Conservation (phyloP, 2,797 vertebrate species). For the Gastrophryne carolinensis region DNA sequence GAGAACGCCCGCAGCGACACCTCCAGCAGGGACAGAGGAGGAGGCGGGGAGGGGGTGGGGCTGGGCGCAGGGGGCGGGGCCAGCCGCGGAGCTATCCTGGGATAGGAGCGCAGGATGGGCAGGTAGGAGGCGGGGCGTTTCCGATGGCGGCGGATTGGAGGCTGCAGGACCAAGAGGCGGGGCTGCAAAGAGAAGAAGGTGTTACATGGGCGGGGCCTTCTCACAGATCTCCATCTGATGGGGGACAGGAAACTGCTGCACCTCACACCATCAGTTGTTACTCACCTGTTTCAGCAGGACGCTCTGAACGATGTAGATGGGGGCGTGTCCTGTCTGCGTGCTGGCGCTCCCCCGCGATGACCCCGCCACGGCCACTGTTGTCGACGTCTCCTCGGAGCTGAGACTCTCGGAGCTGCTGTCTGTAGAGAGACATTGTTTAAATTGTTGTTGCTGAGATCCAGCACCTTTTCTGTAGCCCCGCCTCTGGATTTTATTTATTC, state of each 20-base stretch:
- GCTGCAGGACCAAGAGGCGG: neutral
- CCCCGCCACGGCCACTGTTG: neutral
- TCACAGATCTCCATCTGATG: no score
- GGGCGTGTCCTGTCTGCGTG: neutral
- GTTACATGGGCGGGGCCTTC: neutral
- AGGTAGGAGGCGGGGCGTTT: constrained; percentile 17
- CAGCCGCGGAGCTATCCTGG: constrained; percentile 19
- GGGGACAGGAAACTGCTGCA: no score
- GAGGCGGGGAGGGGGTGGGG: neutral
- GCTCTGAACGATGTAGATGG: constrained; percentile 40
- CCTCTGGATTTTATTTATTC: no score
- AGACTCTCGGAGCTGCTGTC: constrained; percentile 36
- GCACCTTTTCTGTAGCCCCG: no score
- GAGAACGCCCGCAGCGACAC: constrained; percentile 31
- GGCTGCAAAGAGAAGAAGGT: neutral
- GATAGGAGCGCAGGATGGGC: constrained; percentile 40
- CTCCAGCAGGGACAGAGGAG: neutral
- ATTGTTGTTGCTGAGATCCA: no score
- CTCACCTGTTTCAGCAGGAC: constrained; percentile 44
- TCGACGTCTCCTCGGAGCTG: constrained; percentile 18
- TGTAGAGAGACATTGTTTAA: neutral
- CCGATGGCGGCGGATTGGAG: neutral
- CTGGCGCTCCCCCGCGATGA: no score
- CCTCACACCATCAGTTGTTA: no score
- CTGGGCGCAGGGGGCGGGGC: neutral